Conservation (phyloP, 2,113 vertebrate genomes). For the Falcunculus frontatus region DNA sequence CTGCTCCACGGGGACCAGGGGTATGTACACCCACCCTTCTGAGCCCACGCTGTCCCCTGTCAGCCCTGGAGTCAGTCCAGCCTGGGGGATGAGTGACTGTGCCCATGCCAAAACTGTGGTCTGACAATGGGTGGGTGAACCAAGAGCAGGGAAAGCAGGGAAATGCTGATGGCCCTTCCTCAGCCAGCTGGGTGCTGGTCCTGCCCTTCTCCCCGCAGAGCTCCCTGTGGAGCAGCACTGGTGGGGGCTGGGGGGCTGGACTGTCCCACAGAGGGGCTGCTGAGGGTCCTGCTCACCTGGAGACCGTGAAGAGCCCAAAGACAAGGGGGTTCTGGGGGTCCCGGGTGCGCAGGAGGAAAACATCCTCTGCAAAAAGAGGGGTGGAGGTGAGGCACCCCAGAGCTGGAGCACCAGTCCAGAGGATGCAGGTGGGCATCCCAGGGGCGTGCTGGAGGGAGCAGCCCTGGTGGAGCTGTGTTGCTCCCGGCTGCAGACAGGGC, state of each 20-base stretch:
- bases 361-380: constrained; percentile 73
- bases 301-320: constrained; percentile 84
- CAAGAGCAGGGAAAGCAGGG: background rate
- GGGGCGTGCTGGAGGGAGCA: accelerated
- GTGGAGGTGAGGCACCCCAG: background rate
- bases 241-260: too few species aligned
- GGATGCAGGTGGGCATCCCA: background rate
- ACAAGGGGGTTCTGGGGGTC: constrained; percentile 80
- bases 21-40: accelerated
- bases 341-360: constrained; percentile 82
- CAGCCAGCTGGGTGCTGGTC: background rate
- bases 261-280: background rate
- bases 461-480: accelerated
- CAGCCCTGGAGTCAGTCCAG: background rate
- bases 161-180: background rate
- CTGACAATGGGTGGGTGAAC: background rate
- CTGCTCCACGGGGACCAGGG: accelerated
- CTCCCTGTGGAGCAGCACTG: background rate
- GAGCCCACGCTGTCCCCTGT: background rate
- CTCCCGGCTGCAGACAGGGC: accelerated
- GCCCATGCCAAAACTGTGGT: accelerated
- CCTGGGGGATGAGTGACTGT: background rate
- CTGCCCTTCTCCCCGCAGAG: background rate
- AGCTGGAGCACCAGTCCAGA: background rate
- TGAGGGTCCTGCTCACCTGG: constrained; percentile 71